Evolutionary conservation across 2,113 vertebrate genomes (phyloP).

Genomic region (Phalacrocorax brasilianus): DNA sequence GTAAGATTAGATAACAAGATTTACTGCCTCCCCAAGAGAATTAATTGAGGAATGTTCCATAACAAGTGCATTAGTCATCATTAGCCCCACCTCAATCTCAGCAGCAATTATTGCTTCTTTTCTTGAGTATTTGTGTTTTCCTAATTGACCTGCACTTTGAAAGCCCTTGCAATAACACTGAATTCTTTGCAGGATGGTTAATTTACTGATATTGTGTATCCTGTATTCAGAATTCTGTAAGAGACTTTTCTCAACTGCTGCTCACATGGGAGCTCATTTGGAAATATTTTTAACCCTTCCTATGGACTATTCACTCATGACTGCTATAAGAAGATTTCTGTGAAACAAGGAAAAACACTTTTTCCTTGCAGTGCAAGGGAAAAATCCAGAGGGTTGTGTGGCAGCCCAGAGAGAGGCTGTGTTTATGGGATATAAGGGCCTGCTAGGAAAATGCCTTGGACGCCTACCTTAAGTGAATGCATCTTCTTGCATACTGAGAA

Average conservation of each 20-base stretch:
- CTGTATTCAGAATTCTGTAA: not conserved
- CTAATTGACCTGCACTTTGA: not conserved
- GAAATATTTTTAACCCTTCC: not conserved
- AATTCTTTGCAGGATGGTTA: not conserved
- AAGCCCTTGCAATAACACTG: not conserved
- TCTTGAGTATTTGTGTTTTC: not conserved
- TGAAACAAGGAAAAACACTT: not conserved
- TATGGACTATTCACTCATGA: not conserved
- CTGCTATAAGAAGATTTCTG: not conserved
- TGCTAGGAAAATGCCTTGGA: not conserved
- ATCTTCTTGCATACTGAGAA: not conserved
- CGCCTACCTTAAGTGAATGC: not conserved
- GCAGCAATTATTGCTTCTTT: constrained; percentile 7
- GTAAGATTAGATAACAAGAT: constrained; percentile 45
- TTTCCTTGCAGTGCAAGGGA: not conserved
- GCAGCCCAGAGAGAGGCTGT: not conserved
- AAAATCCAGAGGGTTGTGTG: not conserved
- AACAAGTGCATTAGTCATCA: constrained; percentile 48
- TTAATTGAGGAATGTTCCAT: constrained; percentile 25
- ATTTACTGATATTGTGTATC: not conserved
- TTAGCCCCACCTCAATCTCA: not conserved
- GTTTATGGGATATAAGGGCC: not conserved
- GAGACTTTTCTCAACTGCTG: not conserved
- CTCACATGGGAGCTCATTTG: not conserved
- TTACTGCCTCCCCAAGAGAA: not conserved